Conservation (phyloP, 2,888 invertebrate species). For the Atherix ibis region DNA sequence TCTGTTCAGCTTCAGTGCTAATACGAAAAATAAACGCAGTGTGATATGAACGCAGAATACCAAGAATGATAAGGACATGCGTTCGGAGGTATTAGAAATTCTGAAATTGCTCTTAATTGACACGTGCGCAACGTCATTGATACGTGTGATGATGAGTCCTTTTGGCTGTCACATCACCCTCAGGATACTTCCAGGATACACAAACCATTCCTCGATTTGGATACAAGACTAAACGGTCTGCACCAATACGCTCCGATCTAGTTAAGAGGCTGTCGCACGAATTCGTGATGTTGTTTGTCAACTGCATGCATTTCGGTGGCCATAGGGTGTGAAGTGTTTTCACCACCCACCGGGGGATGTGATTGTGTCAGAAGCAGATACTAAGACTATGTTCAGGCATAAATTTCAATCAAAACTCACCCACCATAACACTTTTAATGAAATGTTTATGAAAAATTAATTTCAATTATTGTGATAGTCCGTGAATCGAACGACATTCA, state of each 20-base stretch:
- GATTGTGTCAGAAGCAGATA: conserved; percentile 6
- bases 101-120: conserved; percentile 9
- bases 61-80: too few species aligned
- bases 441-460: conserved; percentile 4
- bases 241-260: too few species aligned
- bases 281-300: not conserved
- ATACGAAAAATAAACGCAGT: too few species aligned
- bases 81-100: too few species aligned
- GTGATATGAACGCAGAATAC: too few species aligned
- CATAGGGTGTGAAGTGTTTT: not conserved
- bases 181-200: not conserved
- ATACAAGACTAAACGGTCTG: too few species aligned
- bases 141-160: conserved; percentile 5
- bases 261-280: too few species aligned
- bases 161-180: not conserved
- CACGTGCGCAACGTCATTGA: conserved; percentile 12
- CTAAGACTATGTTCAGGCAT: not conserved
- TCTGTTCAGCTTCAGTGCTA: too few species aligned
- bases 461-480: conserved; percentile 1
- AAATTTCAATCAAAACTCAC: conserved; percentile 5
- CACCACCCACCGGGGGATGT: conserved; percentile 3
- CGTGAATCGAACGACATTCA: too few species aligned
- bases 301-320: not conserved
- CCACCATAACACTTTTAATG: not conserved
- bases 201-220: too few species aligned